Conservation (phyloP, 1,140 invertebrate species). For the Diachasma alloeum region DNA sequence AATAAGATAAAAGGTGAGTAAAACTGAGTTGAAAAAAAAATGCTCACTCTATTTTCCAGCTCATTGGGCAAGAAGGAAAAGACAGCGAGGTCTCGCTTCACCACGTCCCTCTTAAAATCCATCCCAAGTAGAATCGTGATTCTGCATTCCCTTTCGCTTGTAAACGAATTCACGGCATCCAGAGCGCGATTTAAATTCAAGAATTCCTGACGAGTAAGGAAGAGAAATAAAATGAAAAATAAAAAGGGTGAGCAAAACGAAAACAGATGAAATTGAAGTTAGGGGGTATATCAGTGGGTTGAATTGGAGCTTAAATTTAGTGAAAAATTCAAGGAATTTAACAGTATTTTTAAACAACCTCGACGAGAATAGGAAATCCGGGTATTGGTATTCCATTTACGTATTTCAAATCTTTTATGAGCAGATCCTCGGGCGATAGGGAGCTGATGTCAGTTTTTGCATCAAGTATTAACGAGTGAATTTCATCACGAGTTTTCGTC, state of each 20-base stretch:
- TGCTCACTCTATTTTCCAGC: constrained; percentile 54
- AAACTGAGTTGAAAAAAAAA: constrained; percentile 22
- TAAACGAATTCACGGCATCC: constrained; percentile 63
- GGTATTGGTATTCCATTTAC: constrained; percentile 68
- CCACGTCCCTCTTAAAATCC: constrained; percentile 52
- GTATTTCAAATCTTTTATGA: constrained; percentile 74
- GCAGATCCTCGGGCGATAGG: constrained; percentile 66
- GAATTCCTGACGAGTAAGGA: constrained; percentile 57
- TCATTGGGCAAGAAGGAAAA: constrained; percentile 53
- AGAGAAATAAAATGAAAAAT: constrained; percentile 10
- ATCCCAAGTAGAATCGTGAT: constrained; percentile 67
- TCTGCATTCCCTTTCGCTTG: constrained; percentile 48
- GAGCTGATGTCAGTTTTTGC: constrained; percentile 69
- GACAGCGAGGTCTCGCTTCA: constrained; percentile 66
- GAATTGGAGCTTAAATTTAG: neutral
- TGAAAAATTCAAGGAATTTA: constrained; percentile 1
- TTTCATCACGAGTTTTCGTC: constrained; percentile 36
- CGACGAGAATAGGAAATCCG: constrained; percentile 67
- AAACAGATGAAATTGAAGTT: constrained; percentile 9
- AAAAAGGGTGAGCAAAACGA: constrained; percentile 7
- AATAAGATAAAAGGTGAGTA: neutral
- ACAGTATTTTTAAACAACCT: constrained; percentile 47
- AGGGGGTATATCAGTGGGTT: neutral
- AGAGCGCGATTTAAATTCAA: constrained; percentile 56
- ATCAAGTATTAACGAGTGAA: constrained; percentile 65